Evolutionary conservation across 2,113 vertebrate genomes (phyloP), one percentile per base, ranked within the genome.

Genomic region (Triplophysa tibetana): DNA sequence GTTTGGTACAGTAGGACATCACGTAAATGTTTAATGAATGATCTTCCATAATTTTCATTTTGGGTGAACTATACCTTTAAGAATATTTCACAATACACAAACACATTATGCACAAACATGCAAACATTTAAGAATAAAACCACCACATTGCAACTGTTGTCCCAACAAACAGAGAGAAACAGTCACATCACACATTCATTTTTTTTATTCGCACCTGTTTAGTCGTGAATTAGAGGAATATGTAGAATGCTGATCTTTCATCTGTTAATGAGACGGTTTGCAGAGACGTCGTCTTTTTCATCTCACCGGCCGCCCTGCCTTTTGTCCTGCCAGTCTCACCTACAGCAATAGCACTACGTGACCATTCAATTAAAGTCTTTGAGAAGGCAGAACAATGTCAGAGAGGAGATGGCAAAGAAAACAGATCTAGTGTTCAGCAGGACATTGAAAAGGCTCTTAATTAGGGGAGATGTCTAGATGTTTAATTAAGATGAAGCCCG

Each of bases 341-440:
- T 79, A 83, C 86, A 87, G 79, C 70, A 63, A 81, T 77, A 73
- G 90, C 91, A 93, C 95, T 95, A 93, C 95, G 91, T 86, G 6
- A 85, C 85, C 89, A 90, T 93, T 95, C 95, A 97, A 96, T 96
- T 95, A 94, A 95, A 90, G 95, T 92, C 94, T 93, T 93, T 89
- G 93, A 93, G 85, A 93, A 81, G 67, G 91, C 80, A 84, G 87
- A 93, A 92, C 90, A 93, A 95, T 93, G 93, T 88, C 74, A 79
- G 24, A 83, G 72, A 88, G 85, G 88, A 90, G 90, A 91, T 45
- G 14, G 3, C 9, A 16, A 74, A 83, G 70, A 63, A 78, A 81
- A 86, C 87, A 86, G 88, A 89, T 86, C 88, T 92, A 91, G 95
- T 91, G 90, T 92, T 87, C 85, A 4, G 90, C 77, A 78, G 83